These are phyloP conservation scores for Tyria jacobaeae DNA, from an alignment of 2,888 invertebrate genomes.

Conservation along the genomic window DNA sequence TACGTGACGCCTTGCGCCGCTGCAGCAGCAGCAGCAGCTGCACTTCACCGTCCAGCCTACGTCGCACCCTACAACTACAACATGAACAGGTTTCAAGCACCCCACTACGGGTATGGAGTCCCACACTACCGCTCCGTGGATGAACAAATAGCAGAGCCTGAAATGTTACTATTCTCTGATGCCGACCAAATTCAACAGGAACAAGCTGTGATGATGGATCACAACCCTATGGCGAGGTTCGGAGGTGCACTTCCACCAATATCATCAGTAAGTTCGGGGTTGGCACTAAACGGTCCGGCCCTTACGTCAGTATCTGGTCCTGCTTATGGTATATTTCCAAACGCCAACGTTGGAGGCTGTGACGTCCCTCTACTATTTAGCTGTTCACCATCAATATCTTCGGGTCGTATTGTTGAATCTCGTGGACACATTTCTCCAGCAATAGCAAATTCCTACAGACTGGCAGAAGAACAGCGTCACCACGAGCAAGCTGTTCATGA, in stretches of 20 bases:
- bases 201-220: conserved; percentile 50
- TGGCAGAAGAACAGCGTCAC: conserved; percentile 53
- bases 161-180: conserved; percentile 69
- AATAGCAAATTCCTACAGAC: conserved; percentile 56
- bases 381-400: conserved; percentile 73
- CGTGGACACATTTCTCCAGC: conserved; percentile 45
- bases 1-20: conserved; percentile 66
- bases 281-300: conserved; percentile 25
- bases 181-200: conserved; percentile 52
- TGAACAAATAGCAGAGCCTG: conserved; percentile 55
- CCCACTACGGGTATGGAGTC: conserved; percentile 51
- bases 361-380: conserved; percentile 74
- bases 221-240: conserved; percentile 64
- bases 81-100: conserved; percentile 43
- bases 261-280: conserved; percentile 19
- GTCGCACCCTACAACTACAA: conserved; percentile 38
- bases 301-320: conserved; percentile 50
- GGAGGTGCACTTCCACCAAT: conserved; percentile 35
- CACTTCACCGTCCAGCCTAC: conserved; percentile 1
- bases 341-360: conserved; percentile 68
- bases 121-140: conserved; percentile 63
- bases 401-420: conserved; percentile 63
- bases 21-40: conserved; percentile 46
- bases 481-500: conserved; percentile 36
- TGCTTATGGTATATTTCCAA: conserved; percentile 72